These are phyloP conservation scores for Candidula unifasciata DNA, from an alignment of 2,888 invertebrate species.

Conservation along the genomic window DNA sequence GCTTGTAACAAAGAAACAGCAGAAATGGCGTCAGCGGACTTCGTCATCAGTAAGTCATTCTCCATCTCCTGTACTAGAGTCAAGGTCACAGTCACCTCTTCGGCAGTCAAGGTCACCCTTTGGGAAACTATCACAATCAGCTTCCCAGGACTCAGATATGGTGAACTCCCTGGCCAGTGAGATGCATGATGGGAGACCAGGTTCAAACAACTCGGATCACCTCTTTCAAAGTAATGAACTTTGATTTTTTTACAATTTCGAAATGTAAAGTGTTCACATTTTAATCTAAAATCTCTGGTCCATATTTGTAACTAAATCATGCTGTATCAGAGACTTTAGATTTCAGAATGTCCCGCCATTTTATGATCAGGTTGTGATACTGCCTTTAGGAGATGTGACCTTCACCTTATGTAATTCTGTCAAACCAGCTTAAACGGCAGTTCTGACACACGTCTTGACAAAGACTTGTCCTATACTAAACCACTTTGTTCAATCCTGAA, in stretches of 20 bases:
- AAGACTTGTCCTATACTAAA: too few relatives aligned
- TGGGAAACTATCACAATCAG: slow-evolving; percentile 57
- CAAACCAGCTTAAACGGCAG: too few relatives aligned
- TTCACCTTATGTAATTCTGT: too few relatives aligned
- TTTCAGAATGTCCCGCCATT: too few relatives aligned
- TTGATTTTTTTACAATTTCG: background rate
- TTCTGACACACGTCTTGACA: too few relatives aligned
- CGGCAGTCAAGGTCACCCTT: slow-evolving; percentile 59
- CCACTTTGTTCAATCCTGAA: too few relatives aligned
- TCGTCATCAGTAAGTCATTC: slow-evolving; percentile 26
- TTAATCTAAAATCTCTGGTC: too few relatives aligned
- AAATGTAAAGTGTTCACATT: background rate
- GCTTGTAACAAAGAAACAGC: slow-evolving; percentile 47
- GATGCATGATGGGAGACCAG: slow-evolving; percentile 57
- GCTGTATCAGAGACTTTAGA: too few relatives aligned
- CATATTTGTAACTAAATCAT: too few relatives aligned
- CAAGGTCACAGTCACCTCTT: slow-evolving; percentile 60
- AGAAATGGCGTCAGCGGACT: slow-evolving; percentile 43
- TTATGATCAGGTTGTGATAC: too few relatives aligned
- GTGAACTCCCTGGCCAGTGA: slow-evolving; percentile 67
- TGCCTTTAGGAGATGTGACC: too few relatives aligned
- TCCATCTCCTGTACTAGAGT: slow-evolving; percentile 48
- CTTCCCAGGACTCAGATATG: slow-evolving; percentile 66
- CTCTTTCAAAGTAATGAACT: slow-evolving; percentile 44
- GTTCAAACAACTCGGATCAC: slow-evolving; percentile 50